These are phyloP conservation scores for Acanthococcus lagerstroemiae DNA, from an alignment of 2,888 invertebrate genomes.

Conservation along the genomic window DNA sequence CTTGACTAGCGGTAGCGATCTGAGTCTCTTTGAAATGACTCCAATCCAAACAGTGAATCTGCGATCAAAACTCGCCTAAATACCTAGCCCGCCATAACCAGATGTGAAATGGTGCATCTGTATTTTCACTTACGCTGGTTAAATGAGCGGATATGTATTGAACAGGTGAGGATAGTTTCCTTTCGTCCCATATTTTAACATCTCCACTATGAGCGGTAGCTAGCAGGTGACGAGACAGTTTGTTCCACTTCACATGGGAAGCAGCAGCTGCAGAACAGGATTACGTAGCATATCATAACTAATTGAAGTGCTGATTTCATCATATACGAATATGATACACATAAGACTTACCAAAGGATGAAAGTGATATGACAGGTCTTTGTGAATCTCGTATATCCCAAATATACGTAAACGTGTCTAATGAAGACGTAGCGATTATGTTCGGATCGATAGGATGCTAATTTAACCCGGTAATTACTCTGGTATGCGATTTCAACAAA, in stretches of 20 bases:
- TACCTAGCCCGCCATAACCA: not conserved
- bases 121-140: slow-evolving; percentile 45
- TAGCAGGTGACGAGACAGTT: slow-evolving; percentile 66
- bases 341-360: slow-evolving; percentile 61
- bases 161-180: slow-evolving; percentile 74
- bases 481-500: slow-evolving; percentile 68
- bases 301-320: not conserved
- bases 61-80: no score
- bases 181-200: slow-evolving; percentile 88
- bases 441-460: slow-evolving; percentile 75
- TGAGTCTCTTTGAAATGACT: slow-evolving; percentile 75
- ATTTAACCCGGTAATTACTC: slow-evolving; percentile 81
- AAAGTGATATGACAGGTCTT: slow-evolving; percentile 70
- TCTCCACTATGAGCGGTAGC: slow-evolving; percentile 95
- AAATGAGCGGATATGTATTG: slow-evolving; percentile 91
- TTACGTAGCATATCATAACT: no score
- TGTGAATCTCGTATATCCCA: slow-evolving; percentile 86
- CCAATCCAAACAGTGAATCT: slow-evolving; percentile 93
- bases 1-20: slow-evolving; percentile 85
- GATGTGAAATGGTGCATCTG: not conserved
- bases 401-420: slow-evolving; percentile 84
- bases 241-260: slow-evolving; percentile 90
- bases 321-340: not conserved
- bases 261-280: slow-evolving; percentile 85
- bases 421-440: slow-evolving; percentile 76